Base-by-base conservation (phyloP, 2,797 vertebrate genomes). In the Catamblyrhynchus diadema region DNA sequence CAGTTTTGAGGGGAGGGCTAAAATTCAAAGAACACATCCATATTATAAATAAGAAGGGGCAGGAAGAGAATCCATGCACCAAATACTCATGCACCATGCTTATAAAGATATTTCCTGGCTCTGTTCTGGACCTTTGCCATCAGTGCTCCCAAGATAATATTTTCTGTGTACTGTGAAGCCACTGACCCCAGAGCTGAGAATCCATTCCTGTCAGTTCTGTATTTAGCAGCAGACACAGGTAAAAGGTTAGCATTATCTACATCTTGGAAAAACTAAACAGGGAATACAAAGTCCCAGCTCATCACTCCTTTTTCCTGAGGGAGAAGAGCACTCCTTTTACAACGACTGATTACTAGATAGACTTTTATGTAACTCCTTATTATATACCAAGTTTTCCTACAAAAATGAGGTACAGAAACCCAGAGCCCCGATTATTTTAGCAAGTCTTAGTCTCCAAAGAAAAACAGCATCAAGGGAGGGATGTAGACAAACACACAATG, bases 61-160 rank as follows among this genome's bases (percentile, higher is more conserved):
- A 64, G 7, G 12, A 14, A 71, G 14, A 39, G 13, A 92, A 92
- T 51, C 45, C 57, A 44, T 61, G 37, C 65, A 78, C 3, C 6
- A 48, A 87, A 61, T 28, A 61, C 7, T 78, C 17, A 60, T 33
- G 24, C 15, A 44, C 5, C 9, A 50, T 0, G 0, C 2, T 70
- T 61, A 20, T 33, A 53, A 60, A 91, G 23, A 60, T 6, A 22
- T 12, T 81, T 64, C 65, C 37, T 61, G 48, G 13, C 24, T 90
- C 47, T 37, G 32, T 25, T 88, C 24, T 56, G n/a, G 30, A 80
- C 21, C 11, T 50, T 16, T 50, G 12, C 3, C 25, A 23, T 30
- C 15, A 62, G 14, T 0, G 0, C 16, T 86, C 53, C 32, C 45
- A 71, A 60, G 15, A 53, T 24, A 84, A 83, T 60, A 7, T 74